phyloP scores from a whole-genome alignment of 2,113 vertebrate species.

The Actenoides hombroni region DNA sequence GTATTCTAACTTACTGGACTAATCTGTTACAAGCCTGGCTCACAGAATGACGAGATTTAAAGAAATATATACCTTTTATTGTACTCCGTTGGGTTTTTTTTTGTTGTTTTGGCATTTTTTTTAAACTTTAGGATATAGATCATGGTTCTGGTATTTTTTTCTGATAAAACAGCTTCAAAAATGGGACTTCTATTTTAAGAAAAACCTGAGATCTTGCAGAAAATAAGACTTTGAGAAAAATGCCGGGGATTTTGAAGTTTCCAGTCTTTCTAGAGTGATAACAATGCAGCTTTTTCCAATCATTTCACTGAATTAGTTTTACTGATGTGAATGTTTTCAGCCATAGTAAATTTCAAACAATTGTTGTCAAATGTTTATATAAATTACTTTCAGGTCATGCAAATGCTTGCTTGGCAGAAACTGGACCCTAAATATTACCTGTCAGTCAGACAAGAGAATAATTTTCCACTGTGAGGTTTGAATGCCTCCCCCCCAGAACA shows the following conservation, averaged over 20 bases:
- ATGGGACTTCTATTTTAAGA: not conserved
- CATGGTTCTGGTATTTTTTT: not conserved
- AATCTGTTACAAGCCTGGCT: not conserved
- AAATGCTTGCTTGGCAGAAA: conserved; percentile 12
- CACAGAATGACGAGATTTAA: not conserved
- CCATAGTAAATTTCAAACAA: not conserved
- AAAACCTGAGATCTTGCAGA: not conserved
- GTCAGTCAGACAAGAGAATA: not conserved
- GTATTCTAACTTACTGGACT: not conserved
- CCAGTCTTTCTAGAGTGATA: not conserved
- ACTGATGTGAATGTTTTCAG: not conserved
- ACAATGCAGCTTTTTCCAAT: not conserved
- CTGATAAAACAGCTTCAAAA: not conserved
- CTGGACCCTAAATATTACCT: not conserved
- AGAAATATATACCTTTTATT: not conserved
- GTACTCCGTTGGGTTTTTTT: not conserved
- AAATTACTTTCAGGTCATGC: not conserved
- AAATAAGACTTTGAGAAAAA: not conserved
- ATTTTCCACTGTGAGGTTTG: not conserved
- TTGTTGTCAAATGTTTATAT: not conserved
- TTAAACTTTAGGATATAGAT: not conserved
- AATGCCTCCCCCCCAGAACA: not conserved
- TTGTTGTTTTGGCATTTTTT: not conserved
- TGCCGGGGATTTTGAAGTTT: not conserved
- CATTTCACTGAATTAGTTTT: not conserved